Evolutionary conservation across 2,797 vertebrate species (phyloP).

Genomic region (Staurois parvus): DNA sequence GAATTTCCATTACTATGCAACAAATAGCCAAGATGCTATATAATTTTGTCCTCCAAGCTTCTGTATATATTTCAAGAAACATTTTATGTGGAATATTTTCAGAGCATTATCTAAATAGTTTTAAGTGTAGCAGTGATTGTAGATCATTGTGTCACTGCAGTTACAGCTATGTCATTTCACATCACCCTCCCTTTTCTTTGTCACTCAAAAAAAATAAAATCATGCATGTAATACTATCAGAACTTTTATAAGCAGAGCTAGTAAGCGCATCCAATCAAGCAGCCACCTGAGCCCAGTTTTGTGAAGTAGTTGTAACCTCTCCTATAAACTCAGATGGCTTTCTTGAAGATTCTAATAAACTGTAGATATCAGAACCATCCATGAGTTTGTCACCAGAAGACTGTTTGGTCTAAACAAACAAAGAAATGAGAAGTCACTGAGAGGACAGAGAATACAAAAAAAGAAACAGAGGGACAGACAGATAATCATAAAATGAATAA

Average conservation of each 20-base stretch:
- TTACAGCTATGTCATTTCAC: not conserved
- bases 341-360: conserved; percentile 82
- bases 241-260: conserved; percentile 4
- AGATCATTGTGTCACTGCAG: conserved; percentile 6
- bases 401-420: conserved; percentile 88
- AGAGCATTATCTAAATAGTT: conserved; percentile 30
- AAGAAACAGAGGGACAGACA: conserved; percentile 58
- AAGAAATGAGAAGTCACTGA: conserved; percentile 78
- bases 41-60: conserved; percentile 10
- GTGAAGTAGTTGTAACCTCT: conserved; percentile 81
- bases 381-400: conserved; percentile 86
- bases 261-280: conserved; percentile 63
- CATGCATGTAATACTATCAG: not conserved
- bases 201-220: not conserved
- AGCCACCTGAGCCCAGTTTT: conserved; percentile 85
- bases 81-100: conserved; percentile 33
- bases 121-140: conserved; percentile 33
- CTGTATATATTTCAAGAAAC: conserved; percentile 1
- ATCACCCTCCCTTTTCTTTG: not conserved
- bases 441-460: conserved; percentile 66
- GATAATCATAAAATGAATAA: conserved; percentile 7
- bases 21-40: conserved; percentile 24
- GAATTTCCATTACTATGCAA: conserved; percentile 38
- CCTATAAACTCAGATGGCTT: conserved; percentile 83
- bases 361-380: conserved; percentile 83